Percentiles rank a stretch among this genome's conserved stretches.
Evolutionary conservation across 1,140 invertebrate genomes (phyloP).

Genomic region (Batillaria attramentaria): DNA sequence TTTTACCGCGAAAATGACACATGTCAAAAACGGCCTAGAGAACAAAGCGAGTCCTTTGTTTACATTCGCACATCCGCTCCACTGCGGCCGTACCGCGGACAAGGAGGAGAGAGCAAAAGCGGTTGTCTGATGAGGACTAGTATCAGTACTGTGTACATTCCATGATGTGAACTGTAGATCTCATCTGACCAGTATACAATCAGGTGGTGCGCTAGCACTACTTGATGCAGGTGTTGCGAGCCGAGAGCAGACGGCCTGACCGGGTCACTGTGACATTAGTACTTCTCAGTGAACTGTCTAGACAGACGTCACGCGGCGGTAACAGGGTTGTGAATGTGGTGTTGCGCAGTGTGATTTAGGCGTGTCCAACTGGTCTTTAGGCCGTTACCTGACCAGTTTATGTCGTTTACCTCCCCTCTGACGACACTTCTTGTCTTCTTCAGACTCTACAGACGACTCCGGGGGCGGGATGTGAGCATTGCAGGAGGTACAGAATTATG

Average conservation of each 20-base stretch:
- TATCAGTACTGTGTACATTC: background rate
- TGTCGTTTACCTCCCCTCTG: background rate
- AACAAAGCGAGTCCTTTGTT: slow-evolving; percentile 34
- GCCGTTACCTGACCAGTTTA: background rate
- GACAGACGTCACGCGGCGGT: slow-evolving; percentile 25
- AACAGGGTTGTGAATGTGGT: background rate
- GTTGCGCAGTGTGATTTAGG: background rate
- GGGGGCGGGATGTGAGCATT: background rate
- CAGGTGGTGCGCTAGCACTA: too few relatives aligned
- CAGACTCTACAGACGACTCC: too few relatives aligned
- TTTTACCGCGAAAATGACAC: slow-evolving; percentile 30
- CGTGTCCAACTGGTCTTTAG: background rate
- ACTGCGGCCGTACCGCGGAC: slow-evolving; percentile 17
- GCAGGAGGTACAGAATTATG: slow-evolving; percentile 21
- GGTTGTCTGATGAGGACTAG: background rate
- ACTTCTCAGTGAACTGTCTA: slow-evolving; percentile 16
- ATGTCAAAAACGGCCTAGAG: slow-evolving; percentile 14
- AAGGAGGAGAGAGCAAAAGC: background rate
- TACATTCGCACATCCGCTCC: slow-evolving; percentile 34
- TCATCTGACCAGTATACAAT: too few relatives aligned
- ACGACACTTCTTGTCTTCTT: too few relatives aligned
- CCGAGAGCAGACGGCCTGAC: slow-evolving; percentile 12
- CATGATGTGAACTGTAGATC: background rate
- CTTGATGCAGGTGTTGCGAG: slow-evolving; percentile 23
- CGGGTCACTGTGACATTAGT: slow-evolving; percentile 30